Evolutionary conservation across 2,113 vertebrate genomes (phyloP).

Genomic region (Noctilio leporinus): DNA sequence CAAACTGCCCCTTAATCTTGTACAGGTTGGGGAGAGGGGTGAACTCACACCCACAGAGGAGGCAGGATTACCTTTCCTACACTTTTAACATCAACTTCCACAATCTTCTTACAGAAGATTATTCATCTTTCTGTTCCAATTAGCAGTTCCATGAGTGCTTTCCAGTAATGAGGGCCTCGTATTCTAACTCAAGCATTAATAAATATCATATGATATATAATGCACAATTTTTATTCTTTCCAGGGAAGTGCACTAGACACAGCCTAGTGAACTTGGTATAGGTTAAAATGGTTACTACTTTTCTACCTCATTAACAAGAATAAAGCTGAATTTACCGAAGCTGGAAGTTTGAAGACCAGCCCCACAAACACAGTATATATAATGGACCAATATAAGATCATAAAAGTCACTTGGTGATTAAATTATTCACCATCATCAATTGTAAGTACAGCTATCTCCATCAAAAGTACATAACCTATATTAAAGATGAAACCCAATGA

Average conservation of each 20-base stretch:
- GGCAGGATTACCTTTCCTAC: not conserved
- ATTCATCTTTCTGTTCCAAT: not conserved
- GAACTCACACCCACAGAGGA: not conserved
- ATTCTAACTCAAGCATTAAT: not conserved
- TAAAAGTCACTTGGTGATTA: not conserved
- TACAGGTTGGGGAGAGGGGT: not conserved
- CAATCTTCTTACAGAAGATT: not conserved
- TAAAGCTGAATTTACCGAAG: not conserved
- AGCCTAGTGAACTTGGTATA: not conserved
- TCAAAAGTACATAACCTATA: not conserved
- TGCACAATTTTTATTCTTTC: not conserved
- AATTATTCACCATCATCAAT: not conserved
- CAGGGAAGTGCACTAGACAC: not conserved
- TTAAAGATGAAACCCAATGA: not conserved
- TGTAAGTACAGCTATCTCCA: not conserved
- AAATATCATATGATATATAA: not conserved
- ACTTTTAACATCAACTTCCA: not conserved
- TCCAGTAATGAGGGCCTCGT: not conserved
- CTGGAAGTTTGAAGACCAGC: slow-evolving; percentile 15
- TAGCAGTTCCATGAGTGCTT: not conserved
- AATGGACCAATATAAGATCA: not conserved
- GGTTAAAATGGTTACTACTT: slow-evolving; percentile 24
- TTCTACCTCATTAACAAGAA: slow-evolving; percentile 25
- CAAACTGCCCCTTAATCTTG: not conserved
- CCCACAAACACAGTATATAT: not conserved